Base-by-base conservation (phyloP, 2,113 vertebrate genomes). In the Numida meleagris region DNA sequence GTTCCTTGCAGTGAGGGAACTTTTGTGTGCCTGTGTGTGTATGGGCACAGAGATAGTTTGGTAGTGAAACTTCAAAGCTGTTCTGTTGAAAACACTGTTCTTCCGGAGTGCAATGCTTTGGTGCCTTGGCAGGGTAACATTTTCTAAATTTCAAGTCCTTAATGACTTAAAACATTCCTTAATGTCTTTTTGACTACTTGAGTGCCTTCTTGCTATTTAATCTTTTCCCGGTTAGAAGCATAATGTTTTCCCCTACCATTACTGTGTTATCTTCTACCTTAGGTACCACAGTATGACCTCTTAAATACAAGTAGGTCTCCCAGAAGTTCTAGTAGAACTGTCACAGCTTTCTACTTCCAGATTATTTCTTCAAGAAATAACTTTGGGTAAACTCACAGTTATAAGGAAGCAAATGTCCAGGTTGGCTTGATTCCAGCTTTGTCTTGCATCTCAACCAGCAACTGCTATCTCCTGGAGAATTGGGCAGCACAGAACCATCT, bases 381-480 rank as follows among this genome's bases (percentile, higher is more conserved):
- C 24, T 57, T 65, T 10, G 43, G 23, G 12, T 53, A 36, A 48
- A 19, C 21, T 23, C 24, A 12, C 7, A 5, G 2, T 43, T 40
- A 6, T 2, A 45, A 51, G n/a, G 43, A 33, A 51, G 18, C 15
- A 75, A 20, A 17, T 29, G 11, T 70, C 9, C 43, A 34, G 48
- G 14, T 16, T 68, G 55, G 14, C 43, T 75, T 20, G 8, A 21
- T 50, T 74, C 53, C 34, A 25, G 33, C 46, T 45, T 74, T 15
- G 42, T 68, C 40, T 33, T 36, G 15, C 19, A 25, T 8, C 34
- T 25, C 17, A 6, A 38, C 12, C 27, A 43, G 57, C 29, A 31
- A 1, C 23, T 5, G 3, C 23, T 34, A 0, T 18, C 23, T 71
- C 4, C 16, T 23, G n/a, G 51, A 51, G 38, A 43, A 19, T 2